A percentile compares a stretch with the other conserved stretches of the same genome.
Evolutionary conservation across 2,113 vertebrate species (phyloP).

Genomic region (Mormyrus lacerda): DNA sequence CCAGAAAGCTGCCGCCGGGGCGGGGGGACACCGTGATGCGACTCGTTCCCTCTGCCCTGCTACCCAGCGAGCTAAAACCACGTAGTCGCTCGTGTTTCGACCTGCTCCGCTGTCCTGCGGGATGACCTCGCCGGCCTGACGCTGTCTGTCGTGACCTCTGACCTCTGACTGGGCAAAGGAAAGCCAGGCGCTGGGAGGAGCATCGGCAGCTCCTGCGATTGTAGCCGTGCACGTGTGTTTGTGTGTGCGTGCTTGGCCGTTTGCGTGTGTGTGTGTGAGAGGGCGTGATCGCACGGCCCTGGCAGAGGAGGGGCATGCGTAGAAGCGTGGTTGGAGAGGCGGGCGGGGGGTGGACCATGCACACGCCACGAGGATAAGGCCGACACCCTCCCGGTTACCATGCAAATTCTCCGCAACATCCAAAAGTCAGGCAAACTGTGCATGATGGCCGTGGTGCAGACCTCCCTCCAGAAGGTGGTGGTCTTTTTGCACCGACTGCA

Average conservation of each 20-base stretch:
- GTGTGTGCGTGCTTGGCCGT: conserved; percentile 21
- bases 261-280: conserved; percentile 25
- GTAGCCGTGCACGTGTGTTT: conserved; percentile 45
- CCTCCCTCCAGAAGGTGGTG: conserved; percentile 99
- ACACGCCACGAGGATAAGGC: conserved; percentile 76
- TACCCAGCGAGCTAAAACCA: neutral
- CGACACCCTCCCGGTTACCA: conserved; percentile 82
- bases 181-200: neutral
- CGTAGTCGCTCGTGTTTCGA: neutral
- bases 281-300: conserved; percentile 1
- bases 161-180: neutral
- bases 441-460: conserved; percentile 99
- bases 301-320: conserved; percentile 28
- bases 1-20: neutral
- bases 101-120: neutral
- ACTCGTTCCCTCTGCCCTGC: neutral
- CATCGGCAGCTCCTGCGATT: neutral
- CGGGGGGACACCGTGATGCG: neutral
- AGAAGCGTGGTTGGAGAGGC: conserved; percentile 73
- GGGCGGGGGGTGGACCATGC: conserved; percentile 73
- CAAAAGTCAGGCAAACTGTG: conserved; percentile 93
- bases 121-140: neutral
- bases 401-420: conserved; percentile 88
- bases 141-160: conserved; percentile 12
- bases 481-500: conserved; percentile 96